Conservation (phyloP, 2,888 invertebrate species). For the Ethmia dodecea region DNA sequence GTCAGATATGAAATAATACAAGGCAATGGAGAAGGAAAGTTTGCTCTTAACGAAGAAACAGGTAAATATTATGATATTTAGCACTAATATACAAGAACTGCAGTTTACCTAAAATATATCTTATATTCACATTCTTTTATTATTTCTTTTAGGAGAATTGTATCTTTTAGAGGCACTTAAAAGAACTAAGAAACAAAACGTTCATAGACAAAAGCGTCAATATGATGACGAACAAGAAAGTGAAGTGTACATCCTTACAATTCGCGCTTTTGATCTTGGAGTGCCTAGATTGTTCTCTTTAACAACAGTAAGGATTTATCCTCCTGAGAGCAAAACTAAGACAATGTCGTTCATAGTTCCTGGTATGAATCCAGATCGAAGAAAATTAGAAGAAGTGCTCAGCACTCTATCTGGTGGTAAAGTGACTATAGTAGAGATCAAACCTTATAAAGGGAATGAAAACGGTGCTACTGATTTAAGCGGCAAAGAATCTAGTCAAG, state of each 20-base stretch:
- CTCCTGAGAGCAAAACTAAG: constrained; percentile 85
- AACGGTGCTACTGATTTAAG: constrained; percentile 74
- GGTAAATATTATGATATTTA: constrained; percentile 53
- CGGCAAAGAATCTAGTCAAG: constrained; percentile 72
- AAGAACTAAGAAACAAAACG: constrained; percentile 57
- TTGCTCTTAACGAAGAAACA: constrained; percentile 84
- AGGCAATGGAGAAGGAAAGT: constrained; percentile 86
- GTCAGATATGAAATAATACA: constrained; percentile 89
- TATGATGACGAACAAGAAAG: constrained; percentile 62
- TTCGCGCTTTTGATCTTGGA: constrained; percentile 91
- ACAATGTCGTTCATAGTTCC: constrained; percentile 91
- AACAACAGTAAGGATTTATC: constrained; percentile 86
- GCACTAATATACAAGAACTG: neutral
- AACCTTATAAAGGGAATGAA: constrained; percentile 80
- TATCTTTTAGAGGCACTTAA: constrained; percentile 76
- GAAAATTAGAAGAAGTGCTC: constrained; percentile 85
- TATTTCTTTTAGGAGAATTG: constrained; percentile 76
- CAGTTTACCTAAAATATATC: neutral
- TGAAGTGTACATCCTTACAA: constrained; percentile 81
- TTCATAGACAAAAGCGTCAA: constrained; percentile 68
- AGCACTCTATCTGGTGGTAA: constrained; percentile 88
- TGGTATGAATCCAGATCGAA: constrained; percentile 84
- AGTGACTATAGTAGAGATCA: constrained; percentile 85
- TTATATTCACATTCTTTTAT: no score
- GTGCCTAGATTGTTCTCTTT: constrained; percentile 86